Conservation (phyloP, 1,140 invertebrate species). For the Ylistrum balloti region DNA sequence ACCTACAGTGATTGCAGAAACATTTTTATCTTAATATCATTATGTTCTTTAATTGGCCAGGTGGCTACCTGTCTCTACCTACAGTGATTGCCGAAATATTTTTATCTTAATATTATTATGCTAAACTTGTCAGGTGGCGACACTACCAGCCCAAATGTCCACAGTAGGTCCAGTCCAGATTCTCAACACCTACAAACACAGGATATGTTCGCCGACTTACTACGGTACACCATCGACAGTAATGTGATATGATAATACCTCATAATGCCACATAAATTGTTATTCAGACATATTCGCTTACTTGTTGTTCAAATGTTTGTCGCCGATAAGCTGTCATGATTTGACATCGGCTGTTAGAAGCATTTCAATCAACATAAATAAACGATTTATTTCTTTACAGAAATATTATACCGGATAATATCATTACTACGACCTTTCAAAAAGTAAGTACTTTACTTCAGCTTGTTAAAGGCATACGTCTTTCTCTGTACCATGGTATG, state of each 20-base stretch:
- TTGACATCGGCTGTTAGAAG: background rate
- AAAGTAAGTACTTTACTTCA: constrained; percentile 43
- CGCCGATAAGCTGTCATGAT: background rate
- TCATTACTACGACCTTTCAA: constrained; percentile 58
- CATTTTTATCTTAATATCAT: too few relatives aligned
- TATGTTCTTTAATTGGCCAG: too few relatives aligned
- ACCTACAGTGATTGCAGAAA: too few relatives aligned
- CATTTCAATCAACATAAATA: too few relatives aligned
- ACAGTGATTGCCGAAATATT: too few relatives aligned
- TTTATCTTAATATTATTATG: too few relatives aligned
- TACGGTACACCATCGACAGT: background rate
- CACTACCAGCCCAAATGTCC: background rate
- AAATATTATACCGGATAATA: constrained; percentile 61
- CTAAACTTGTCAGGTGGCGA: background rate
- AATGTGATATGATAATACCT: too few relatives aligned
- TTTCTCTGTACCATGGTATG: too few relatives aligned
- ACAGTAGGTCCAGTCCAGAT: background rate
- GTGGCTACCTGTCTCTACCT: too few relatives aligned
- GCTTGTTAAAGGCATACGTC: too few relatives aligned
- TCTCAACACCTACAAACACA: background rate
- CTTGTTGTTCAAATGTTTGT: background rate
- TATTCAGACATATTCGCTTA: background rate
- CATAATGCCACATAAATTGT: too few relatives aligned
- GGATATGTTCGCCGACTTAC: background rate
- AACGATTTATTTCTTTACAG: constrained; percentile 43